Base-by-base conservation (phyloP, 2,113 vertebrate genomes). In the Chinchilla lanigera region DNA sequence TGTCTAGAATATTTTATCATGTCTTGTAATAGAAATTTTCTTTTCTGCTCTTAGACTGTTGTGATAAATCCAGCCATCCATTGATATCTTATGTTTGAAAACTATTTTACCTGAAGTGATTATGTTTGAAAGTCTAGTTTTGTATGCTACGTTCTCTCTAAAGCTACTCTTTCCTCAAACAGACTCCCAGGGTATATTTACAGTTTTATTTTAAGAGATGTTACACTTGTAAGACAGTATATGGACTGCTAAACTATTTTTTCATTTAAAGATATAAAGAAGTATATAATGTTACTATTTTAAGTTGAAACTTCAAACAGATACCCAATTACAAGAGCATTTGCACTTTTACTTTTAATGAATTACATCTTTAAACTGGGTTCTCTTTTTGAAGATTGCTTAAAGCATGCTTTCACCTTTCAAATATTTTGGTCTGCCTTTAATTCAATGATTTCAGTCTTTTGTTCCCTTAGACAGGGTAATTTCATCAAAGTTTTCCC, bases 401-500 rank as follows among this genome's bases (percentile, higher is more conserved):
- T 41, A 10, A 89, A 75, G 71, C 54, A 65, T 92, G 13, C 80
- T 95, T 94, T 93, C 26, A 80, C 63, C 85, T 97, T 89, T 38
- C n/a, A 96, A 81, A 93, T 98, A 97, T 89, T 93, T 93, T 96
- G 94, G 30, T 7, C 6, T 97, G 35, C 71, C 7, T 71, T 96
- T 92, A 54, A 56, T 8, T 0, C 33, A 90, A 50, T 20, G 80
- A 85, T 86, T 97, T 97, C 88, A 71, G 5, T 7, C 2, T 33
- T 75, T 90, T 93, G 10, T 84, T 94, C 89, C 54, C 58, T 81
- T 54, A 82, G 81, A 90, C 56, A 84, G 8, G 44, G 26, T 86
- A 88, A 97, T 97, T 96, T 92, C 19, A 94, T 86, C 5, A 71
- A 52, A 1, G 17, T 94, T 98, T 95, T 96, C 90, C 52, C 19